These are phyloP conservation scores for Edolisoma coerulescens DNA, from an alignment of 2,113 vertebrate species.

Conservation along the genomic window DNA sequence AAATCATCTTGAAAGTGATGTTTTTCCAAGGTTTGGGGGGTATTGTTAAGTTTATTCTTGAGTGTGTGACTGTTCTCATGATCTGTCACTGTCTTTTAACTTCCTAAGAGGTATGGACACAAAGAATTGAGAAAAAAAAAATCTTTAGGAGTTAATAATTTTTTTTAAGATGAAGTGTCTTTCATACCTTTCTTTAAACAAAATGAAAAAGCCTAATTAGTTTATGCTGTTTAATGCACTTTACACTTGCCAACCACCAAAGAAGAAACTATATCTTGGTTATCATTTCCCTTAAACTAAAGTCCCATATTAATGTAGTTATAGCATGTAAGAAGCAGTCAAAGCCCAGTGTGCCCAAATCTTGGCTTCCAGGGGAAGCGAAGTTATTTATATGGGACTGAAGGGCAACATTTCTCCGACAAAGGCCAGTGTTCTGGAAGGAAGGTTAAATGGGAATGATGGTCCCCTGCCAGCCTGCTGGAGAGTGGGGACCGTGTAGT, in stretches of 20 bases:
- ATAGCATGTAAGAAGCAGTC: fast-evolving
- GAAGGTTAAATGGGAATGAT: not conserved
- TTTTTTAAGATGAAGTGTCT: not conserved
- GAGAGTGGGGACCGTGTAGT: fast-evolving
- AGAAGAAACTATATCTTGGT: not conserved
- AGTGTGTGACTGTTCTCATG: not conserved
- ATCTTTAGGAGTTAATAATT: not conserved
- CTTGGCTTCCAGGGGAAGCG: not conserved
- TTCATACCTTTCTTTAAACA: not conserved
- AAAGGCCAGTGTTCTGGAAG: not conserved
- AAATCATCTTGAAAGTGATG: not conserved
- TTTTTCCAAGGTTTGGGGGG: not conserved
- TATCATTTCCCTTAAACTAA: fast-evolving
- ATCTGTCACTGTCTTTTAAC: not conserved
- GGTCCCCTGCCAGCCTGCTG: not conserved
- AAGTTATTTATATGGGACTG: not conserved
- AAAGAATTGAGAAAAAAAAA: not conserved
- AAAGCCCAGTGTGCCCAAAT: not conserved
- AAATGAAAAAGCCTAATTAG: not conserved
- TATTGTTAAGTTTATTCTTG: not conserved
- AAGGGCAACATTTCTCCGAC: not conserved
- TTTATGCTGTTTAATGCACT: not conserved
- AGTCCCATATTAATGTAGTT: not conserved
- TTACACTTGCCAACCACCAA: not conserved
- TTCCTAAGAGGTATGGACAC: fast-evolving